phyloP scores from a whole-genome alignment of 2,113 vertebrate genomes.

The Pomatostomus ruficeps region DNA sequence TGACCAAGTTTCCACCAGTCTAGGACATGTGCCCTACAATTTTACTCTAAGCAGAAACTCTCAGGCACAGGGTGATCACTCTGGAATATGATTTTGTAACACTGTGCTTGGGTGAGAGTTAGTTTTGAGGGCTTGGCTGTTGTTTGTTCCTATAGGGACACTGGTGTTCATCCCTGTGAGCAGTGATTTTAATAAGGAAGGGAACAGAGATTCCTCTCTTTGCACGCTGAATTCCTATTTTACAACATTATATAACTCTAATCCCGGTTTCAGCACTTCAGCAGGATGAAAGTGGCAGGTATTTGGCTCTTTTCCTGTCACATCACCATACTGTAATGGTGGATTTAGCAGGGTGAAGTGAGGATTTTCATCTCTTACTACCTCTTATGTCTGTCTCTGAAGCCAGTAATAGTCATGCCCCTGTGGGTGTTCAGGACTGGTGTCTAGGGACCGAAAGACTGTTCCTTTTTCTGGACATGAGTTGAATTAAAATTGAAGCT shows the following conservation, averaged over 20 bases:
- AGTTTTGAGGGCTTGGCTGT: not conserved
- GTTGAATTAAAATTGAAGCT: not conserved
- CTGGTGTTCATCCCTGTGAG: not conserved
- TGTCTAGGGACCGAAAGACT: not conserved
- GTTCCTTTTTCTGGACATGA: not conserved
- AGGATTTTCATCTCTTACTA: slow-evolving; percentile 22
- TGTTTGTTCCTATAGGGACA: not conserved
- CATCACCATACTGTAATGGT: not conserved
- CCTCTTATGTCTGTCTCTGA: not conserved
- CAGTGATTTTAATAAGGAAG: not conserved
- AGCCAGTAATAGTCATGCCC: not conserved
- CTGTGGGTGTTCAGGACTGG: not conserved
- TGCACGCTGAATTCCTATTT: not conserved
- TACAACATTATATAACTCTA: slow-evolving; percentile 1
- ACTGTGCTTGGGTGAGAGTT: not conserved
- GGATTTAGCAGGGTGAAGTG: slow-evolving; percentile 38
- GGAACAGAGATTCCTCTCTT: not conserved
- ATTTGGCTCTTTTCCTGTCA: slow-evolving; percentile 37
- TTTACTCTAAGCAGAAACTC: not conserved
- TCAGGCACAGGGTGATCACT: not conserved
- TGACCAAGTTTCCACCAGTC: not conserved
- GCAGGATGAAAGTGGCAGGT: not conserved
- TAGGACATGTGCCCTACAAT: not conserved
- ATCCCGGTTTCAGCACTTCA: slow-evolving; percentile 29
- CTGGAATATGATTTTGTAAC: not conserved